Base-by-base conservation (phyloP, 2,888 invertebrate genomes). In the Theodoxus fluviatilis region DNA sequence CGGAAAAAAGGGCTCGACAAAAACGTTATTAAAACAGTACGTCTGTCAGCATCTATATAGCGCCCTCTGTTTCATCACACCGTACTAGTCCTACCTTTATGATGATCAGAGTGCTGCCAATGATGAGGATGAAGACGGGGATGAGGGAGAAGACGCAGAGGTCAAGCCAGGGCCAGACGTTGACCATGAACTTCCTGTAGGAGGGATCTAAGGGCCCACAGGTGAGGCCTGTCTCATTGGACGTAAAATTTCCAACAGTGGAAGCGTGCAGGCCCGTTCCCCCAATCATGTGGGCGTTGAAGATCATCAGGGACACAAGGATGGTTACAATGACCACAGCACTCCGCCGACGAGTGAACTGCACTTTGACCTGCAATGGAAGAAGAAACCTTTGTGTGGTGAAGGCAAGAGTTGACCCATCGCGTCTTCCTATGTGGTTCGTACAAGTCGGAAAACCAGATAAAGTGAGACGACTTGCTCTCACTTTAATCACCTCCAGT, bases 81-180 rank as follows among this genome's bases (percentile, higher is more conserved):
- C 37, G 70, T 72, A 31, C 73, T 78, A 31, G 74, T 43, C 1
- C 76, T 31, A 4, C 80, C 75, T 71, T 77, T 79, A 12, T 72
- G 3, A 80, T 66, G 64, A 82, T 81, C 12, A 75, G 74, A 12
- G 71, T 25, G 69, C 81, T 83, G 7, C 79, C 80, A 33, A 75
- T 49, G 4, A 82, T 68, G 33, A 83, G 75, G 6, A 81, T 71
- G 37, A 69, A 9, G 25, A 78, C 79, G 3, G 83, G 83, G 22
- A 81, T 63, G 2, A 78, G 55, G 52, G 78, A 78, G 70, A 78
- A 80, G 9, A 74, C 71, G 47, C 74, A 72, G 4, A 80, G 68
- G 72, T 83, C 83, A 38, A 83, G 75, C 78, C 79, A 81, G 18
- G 79, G 76, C 81, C 81, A 83, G 18, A 74, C 68, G 4, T 73